Base-by-base conservation (phyloP, 2,797 vertebrate species). In the Anguilla pacifica region DNA sequence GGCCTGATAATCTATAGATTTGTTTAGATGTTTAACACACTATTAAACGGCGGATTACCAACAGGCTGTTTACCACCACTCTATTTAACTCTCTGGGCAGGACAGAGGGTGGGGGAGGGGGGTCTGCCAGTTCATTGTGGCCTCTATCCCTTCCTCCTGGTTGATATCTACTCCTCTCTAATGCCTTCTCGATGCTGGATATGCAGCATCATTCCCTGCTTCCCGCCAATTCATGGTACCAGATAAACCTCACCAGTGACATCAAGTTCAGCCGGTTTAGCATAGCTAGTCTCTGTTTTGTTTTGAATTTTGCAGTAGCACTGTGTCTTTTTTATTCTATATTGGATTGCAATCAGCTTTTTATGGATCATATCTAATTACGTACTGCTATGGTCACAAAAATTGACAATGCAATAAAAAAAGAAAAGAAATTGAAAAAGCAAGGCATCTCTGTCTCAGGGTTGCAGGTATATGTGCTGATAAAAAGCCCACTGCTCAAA, bases 21-120 rank as follows among this genome's bases (percentile, higher is more conserved):
- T 84, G 83, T 31, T 31, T 17, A 17, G 55, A 81, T 87, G 55
- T 84, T 87, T 72, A 84, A 84, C 67, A 43, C 84, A 35, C 55
- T 25, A 15, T 84, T 84, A 55, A 59, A 55, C n/a, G n/a, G 22
- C 11, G 51, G 51, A 59, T 84, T 84, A 57, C 51, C 11, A 17
- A 55, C 55, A 31, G 55, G 51, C 55, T 84, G 83, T 84, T 55
- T 28, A 79, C 15, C 35, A 43, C 35, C 35, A 79, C 74, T 51
- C 51, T 28, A 15, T 28, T 53, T 31, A 55, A 53, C 81, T 39
- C 25, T 51, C 25, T 6, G 51, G 25, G 25, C 49, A 28, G 81
- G 81, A 6, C 28, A 35, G 81, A 55, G 49, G 51, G 11, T 0
- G 10, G 74, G 74, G 10, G 70, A 9, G 35, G 72, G 31, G 35